phyloP scores from a whole-genome alignment of 2,113 vertebrate genomes.

The Axis porcinus region DNA sequence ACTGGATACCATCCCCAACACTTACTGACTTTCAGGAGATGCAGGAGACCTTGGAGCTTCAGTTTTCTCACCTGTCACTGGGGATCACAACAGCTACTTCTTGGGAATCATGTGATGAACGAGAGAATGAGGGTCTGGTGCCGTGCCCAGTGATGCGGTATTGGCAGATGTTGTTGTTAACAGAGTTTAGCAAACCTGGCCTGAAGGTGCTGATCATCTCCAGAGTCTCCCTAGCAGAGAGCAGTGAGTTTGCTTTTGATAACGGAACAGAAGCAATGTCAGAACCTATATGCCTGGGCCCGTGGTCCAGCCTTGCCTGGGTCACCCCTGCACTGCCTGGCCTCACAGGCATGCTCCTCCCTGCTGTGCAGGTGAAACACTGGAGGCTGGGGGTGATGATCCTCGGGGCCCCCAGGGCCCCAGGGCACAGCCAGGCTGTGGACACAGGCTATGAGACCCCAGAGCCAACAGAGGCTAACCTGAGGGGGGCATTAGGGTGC shows the following conservation, averaged over 20 bases:
- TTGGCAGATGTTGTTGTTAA: neutral
- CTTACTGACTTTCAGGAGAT: neutral
- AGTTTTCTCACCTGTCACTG: neutral
- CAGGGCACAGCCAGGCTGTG: neutral
- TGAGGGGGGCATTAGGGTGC: accelerated
- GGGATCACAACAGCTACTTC: neutral
- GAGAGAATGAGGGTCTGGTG: neutral
- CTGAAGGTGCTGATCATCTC: neutral
- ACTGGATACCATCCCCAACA: neutral
- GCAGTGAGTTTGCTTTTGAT: neutral
- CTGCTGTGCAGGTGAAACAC: neutral
- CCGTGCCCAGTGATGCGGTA: neutral
- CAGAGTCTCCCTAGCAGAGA: neutral
- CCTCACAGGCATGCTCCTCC: neutral
- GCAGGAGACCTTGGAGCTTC: neutral
- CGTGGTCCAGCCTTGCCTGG: neutral
- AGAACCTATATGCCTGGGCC: neutral
- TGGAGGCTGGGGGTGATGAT: no score
- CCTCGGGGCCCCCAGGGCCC: neutral
- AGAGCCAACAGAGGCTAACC: neutral
- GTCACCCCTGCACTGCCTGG: neutral
- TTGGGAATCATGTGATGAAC: accelerated
- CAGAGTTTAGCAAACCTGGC: neutral
- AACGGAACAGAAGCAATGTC: neutral
- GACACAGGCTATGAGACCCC: neutral